Evolutionary conservation across 2,888 invertebrate genomes (phyloP).

Genomic region (Nowickia ferox): DNA sequence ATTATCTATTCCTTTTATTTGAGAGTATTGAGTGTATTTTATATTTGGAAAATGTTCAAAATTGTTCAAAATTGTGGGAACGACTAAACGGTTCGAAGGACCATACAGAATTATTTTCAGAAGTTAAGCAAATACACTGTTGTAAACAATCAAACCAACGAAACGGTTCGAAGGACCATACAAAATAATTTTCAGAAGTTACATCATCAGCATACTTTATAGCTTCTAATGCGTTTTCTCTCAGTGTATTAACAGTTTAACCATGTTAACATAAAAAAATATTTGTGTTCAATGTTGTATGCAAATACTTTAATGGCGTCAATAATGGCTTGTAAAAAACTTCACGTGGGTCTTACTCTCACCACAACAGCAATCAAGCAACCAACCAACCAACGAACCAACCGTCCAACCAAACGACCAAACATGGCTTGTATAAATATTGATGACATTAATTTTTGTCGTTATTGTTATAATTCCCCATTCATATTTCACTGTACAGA

Average conservation of each 20-base stretch:
- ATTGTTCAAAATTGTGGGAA: too few species aligned
- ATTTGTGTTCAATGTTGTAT: constrained; percentile 33
- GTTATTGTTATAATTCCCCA: constrained; percentile 45
- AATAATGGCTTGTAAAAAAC: constrained; percentile 66
- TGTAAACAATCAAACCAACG: too few species aligned
- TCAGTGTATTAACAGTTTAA: neutral
- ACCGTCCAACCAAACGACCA: neutral
- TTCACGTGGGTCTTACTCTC: constrained; percentile 13
- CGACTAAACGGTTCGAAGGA: too few species aligned
- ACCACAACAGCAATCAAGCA: constrained; percentile 8
- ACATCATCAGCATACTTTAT: too few species aligned
- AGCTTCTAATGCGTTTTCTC: neutral
- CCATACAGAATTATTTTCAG: too few species aligned
- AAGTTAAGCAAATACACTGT: too few species aligned
- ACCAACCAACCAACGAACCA: neutral
- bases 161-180: too few species aligned
- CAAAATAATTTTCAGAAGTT: too few species aligned
- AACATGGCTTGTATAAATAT: constrained; percentile 65
- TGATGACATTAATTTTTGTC: constrained; percentile 71
- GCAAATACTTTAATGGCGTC: constrained; percentile 68
- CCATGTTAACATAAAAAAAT: constrained; percentile 4
- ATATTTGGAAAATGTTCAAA: too few species aligned
- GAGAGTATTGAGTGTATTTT: too few species aligned
- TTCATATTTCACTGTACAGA: neutral
- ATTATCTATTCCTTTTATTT: too few species aligned